These are phyloP conservation scores for Phytoseiulus persimilis DNA, from an alignment of 2,888 invertebrate species.

Conservation along the genomic window DNA sequence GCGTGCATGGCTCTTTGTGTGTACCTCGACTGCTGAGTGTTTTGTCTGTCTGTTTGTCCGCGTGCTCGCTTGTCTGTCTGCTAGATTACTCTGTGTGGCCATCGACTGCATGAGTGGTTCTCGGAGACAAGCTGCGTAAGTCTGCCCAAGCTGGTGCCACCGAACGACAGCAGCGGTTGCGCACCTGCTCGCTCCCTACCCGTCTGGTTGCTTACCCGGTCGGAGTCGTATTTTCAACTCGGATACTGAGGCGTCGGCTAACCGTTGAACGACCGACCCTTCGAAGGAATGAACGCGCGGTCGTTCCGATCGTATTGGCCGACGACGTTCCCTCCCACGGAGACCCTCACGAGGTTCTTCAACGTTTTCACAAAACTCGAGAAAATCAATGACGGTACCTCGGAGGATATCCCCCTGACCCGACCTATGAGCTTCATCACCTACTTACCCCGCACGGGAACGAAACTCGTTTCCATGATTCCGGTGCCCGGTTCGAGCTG, in stretches of 20 bases:
- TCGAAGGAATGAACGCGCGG: not conserved
- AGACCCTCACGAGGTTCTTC: too few species aligned
- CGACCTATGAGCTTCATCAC: too few species aligned
- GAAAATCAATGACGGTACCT: too few species aligned
- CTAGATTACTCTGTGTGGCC: conserved; percentile 5
- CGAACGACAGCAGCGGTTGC: not conserved
- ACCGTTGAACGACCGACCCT: not conserved
- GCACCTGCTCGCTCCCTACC: not conserved
- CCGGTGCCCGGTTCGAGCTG: too few species aligned
- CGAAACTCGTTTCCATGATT: too few species aligned
- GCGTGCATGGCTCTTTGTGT: not conserved
- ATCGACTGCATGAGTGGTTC: not conserved
- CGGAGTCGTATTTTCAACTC: not conserved
- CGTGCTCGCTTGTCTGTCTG: not conserved
- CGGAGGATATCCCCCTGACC: too few species aligned
- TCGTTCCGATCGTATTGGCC: not conserved
- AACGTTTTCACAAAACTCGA: too few species aligned
- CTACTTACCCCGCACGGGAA: too few species aligned
- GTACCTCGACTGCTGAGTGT: conserved; percentile 5
- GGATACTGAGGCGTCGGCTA: not conserved
- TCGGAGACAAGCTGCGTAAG: not conserved
- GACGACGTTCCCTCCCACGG: too few species aligned
- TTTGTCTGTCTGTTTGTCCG: not conserved
- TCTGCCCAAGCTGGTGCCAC: not conserved
- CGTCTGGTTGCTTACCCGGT: not conserved